Base-by-base conservation (phyloP, 2,888 invertebrate species). In the Pycnomerus fuliginosus region DNA sequence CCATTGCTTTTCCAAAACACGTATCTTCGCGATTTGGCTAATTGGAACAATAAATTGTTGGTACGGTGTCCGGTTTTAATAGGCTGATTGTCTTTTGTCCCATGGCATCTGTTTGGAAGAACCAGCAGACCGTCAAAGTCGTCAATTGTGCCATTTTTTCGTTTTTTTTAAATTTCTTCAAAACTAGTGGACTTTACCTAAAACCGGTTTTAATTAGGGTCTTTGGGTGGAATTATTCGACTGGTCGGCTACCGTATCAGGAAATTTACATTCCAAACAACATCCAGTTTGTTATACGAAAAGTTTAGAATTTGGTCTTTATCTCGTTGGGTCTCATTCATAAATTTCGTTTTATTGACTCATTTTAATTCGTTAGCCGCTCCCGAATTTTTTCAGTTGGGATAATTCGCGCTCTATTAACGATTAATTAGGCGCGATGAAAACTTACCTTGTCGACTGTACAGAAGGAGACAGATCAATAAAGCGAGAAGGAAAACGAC, bases 21-120 rank as follows among this genome's bases (percentile, higher is more conserved):
- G 72, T 72, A 72, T 71, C 72, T 68, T 69, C 70, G 68, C 72
- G 71, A 73, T 73, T 73, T 72, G 69, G 72, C 75, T 75, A 75
- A 75, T 75, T 75, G 75, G 75, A 67, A 73, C 74, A 73, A 75
- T 75, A 75, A 75, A 75, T 75, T 73, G 73, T 71, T 70, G 69
- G 68, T 69, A 69, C 69, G 64, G 70, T 70, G 71, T 72, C 70
- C 70, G 64, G 63, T 65, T 70, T 72, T 73, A 73, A 73, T 72
- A 72, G 72, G 73, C 71, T 70, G 72, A 73, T 73, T 73, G 73
- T 72, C 71, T 72, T 72, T 66, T 65, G 70, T 69, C 63, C 61
- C 65, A 64, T 67, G 69, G 69, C 71, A 70, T 69, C 70, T 72
- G 70, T 69, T 69, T 58, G 55, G 60, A 58, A 59, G 65, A 49